Evolutionary conservation across 2,797 vertebrate genomes (phyloP).

Genomic region (Novumbra hubbsi): DNA sequence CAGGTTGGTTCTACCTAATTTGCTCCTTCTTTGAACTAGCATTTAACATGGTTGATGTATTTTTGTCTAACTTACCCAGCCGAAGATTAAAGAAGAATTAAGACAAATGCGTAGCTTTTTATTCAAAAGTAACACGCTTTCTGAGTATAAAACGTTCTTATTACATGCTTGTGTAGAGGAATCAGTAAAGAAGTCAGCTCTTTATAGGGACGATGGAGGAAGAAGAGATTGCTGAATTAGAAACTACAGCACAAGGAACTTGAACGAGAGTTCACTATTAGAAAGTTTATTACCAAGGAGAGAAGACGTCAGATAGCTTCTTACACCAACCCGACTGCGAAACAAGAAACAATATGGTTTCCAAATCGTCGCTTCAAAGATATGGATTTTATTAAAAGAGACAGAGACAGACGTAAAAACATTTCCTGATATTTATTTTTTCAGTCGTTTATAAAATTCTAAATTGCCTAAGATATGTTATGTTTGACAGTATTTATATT

Average conservation of each 20-base stretch:
- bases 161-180: conserved; percentile 56
- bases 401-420: conserved; percentile 29
- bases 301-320: conserved; percentile 88
- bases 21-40: not conserved
- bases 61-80: not conserved
- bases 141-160: not conserved
- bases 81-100: not conserved
- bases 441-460: not conserved
- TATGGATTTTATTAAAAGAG: conserved; percentile 66
- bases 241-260: conserved; percentile 89
- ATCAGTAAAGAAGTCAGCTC: conserved; percentile 76
- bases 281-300: conserved; percentile 99
- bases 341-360: conserved; percentile 91
- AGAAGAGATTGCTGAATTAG: conserved; percentile 84
- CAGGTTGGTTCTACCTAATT: conserved; percentile 66
- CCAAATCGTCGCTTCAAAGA: conserved; percentile 86
- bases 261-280: conserved; percentile 88
- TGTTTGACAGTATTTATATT: not conserved
- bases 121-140: too few relatives aligned
- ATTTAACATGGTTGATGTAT: not conserved
- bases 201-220: conserved; percentile 74
- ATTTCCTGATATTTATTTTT: not conserved
- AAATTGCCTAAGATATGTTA: not conserved
- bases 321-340: conserved; percentile 82
- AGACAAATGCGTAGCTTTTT: not conserved